These are phyloP conservation scores for Cepaea hortensis DNA, from an alignment of 2,888 invertebrate species.

Conservation along the genomic window DNA sequence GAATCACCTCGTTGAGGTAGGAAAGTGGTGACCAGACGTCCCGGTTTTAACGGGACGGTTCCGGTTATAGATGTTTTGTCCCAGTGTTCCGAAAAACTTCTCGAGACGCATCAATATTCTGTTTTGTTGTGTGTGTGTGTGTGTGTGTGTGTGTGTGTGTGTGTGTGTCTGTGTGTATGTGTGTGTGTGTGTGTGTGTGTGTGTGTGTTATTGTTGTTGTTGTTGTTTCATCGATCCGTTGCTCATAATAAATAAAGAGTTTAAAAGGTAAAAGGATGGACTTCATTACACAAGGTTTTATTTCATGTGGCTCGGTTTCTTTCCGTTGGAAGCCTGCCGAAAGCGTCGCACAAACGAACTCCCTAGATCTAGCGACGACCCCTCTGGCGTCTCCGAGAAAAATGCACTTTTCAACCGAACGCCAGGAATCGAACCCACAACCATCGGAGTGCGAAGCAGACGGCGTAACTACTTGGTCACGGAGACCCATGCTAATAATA, in stretches of 20 bases:
- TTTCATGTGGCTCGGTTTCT: neutral
- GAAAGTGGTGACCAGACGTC: neutral
- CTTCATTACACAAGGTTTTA: neutral
- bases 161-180: neutral
- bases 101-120: neutral
- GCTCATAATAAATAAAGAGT: neutral
- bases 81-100: neutral
- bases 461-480: too few species aligned
- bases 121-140: neutral
- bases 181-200: neutral
- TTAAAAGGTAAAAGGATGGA: neutral
- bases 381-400: neutral
- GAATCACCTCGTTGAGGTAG: neutral
- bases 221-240: neutral
- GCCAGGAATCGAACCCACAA: too few species aligned
- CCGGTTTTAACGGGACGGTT: neutral
- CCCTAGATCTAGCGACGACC: neutral
- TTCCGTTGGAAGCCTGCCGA: neutral
- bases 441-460: too few species aligned
- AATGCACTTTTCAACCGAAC: too few species aligned
- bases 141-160: neutral
- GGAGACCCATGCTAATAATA: too few species aligned
- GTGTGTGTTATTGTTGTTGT: neutral
- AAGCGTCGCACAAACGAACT: neutral
- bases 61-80: neutral